Conservation (phyloP, 2,888 invertebrate genomes). For the Drosophila setosimentum region DNA sequence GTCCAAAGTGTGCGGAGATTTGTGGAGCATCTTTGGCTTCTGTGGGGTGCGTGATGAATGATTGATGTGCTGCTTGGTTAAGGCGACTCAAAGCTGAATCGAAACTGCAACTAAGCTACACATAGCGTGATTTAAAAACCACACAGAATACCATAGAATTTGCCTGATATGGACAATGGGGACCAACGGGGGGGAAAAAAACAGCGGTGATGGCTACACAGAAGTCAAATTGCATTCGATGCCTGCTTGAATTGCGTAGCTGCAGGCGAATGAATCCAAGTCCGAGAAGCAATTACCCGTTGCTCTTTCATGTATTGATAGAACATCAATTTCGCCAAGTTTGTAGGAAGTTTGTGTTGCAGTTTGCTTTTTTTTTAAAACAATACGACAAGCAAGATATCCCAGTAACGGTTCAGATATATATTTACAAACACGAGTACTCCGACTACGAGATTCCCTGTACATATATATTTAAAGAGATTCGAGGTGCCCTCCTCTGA, state of each 20-base stretch:
- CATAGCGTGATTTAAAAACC: slow-evolving; percentile 74
- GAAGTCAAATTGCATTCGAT: slow-evolving; percentile 82
- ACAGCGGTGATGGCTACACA: slow-evolving; percentile 77
- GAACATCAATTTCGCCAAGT: slow-evolving; percentile 42
- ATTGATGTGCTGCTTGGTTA: slow-evolving; percentile 77
- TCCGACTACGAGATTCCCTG: neutral
- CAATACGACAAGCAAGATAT: slow-evolving; percentile 59
- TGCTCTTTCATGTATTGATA: slow-evolving; percentile 42
- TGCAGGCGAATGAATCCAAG: slow-evolving; percentile 53
- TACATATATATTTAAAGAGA: neutral
- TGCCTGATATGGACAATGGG: slow-evolving; percentile 29
- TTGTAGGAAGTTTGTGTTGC: slow-evolving; percentile 7
- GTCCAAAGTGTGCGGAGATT: slow-evolving; percentile 29
- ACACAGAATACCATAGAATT: slow-evolving; percentile 59
- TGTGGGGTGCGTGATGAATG: slow-evolving; percentile 73
- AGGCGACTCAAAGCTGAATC: slow-evolving; percentile 72
- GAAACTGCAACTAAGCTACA: slow-evolving; percentile 79
- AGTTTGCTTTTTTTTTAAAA: slow-evolving; percentile 6
- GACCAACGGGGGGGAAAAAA: slow-evolving; percentile 6
- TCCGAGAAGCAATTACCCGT: slow-evolving; percentile 66
- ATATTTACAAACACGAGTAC: neutral
- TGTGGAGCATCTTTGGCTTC: slow-evolving; percentile 21
- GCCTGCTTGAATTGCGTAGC: slow-evolving; percentile 60
- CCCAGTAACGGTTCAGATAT: slow-evolving; percentile 63
- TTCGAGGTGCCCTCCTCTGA: neutral